A percentile compares a stretch with the other conserved stretches of the same genome.
Conservation (phyloP, 2,888 invertebrate species). For the Acanthosepion pharaonis region DNA sequence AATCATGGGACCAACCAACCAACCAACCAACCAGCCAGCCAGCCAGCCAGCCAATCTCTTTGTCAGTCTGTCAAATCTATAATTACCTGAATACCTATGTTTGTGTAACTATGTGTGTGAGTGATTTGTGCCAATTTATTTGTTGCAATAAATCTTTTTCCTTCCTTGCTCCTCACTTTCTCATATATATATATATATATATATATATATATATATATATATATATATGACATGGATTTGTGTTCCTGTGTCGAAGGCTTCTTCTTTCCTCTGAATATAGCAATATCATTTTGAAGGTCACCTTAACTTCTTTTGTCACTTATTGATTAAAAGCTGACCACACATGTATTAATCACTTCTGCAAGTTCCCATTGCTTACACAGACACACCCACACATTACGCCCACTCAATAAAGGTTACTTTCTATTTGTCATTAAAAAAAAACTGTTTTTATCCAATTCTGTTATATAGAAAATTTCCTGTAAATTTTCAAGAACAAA, state of each 20-base stretch:
- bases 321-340: constrained; percentile 22
- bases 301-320: not conserved
- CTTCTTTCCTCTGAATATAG: not conserved
- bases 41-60: too few species aligned
- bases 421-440: not conserved
- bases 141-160: too few species aligned
- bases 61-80: too few species aligned
- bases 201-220: constrained; percentile 40
- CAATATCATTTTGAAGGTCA: constrained; percentile 14
- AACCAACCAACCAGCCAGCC: too few species aligned
- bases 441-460: not conserved
- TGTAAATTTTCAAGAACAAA: not conserved
- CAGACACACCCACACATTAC: not conserved
- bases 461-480: not conserved
- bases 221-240: not conserved
- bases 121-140: not conserved
- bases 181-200: constrained; percentile 24
- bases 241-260: too few species aligned
- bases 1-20: too few species aligned
- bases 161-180: too few species aligned
- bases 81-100: too few species aligned
- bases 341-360: not conserved
- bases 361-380: not conserved
- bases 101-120: too few species aligned
- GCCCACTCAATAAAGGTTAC: not conserved